Conservation (phyloP, 2,113 vertebrate genomes). For the Phyllostomus discolor region DNA sequence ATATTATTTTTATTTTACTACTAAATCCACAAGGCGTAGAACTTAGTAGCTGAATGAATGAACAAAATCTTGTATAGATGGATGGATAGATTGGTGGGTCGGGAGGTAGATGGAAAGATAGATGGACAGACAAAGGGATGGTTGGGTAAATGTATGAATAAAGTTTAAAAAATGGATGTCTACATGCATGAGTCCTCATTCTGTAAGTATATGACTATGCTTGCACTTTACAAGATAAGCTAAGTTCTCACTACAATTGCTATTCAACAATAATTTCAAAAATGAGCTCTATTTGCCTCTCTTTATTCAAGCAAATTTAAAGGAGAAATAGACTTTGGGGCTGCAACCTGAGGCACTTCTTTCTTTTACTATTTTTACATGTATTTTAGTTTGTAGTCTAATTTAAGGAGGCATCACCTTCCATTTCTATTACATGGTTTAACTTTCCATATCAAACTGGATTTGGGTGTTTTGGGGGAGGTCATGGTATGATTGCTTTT, state of each 20-base stretch:
- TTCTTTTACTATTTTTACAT: not conserved
- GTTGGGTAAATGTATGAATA: not conserved
- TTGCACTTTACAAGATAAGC: not conserved
- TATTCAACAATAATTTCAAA: not conserved
- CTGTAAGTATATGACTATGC: not conserved
- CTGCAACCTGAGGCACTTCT: not conserved
- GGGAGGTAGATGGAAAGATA: too few species aligned
- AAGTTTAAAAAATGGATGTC: not conserved
- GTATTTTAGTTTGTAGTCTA: not conserved
- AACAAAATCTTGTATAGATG: not conserved
- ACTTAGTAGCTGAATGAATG: not conserved
- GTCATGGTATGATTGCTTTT: not conserved
- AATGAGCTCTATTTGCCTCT: not conserved
- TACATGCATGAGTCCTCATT: not conserved
- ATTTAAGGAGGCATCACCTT: not conserved
- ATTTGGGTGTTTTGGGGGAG: not conserved
- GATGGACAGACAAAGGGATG: not conserved
- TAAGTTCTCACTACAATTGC: not conserved
- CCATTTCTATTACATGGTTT: not conserved
- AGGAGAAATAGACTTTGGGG: not conserved
- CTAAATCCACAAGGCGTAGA: not conserved
- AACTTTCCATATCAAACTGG: not conserved
- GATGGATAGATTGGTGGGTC: not conserved
- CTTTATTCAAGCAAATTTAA: not conserved
- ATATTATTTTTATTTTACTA: not conserved